Evolutionary conservation across 2,797 vertebrate genomes (phyloP).

Genomic region (Oreortyx pictus): DNA sequence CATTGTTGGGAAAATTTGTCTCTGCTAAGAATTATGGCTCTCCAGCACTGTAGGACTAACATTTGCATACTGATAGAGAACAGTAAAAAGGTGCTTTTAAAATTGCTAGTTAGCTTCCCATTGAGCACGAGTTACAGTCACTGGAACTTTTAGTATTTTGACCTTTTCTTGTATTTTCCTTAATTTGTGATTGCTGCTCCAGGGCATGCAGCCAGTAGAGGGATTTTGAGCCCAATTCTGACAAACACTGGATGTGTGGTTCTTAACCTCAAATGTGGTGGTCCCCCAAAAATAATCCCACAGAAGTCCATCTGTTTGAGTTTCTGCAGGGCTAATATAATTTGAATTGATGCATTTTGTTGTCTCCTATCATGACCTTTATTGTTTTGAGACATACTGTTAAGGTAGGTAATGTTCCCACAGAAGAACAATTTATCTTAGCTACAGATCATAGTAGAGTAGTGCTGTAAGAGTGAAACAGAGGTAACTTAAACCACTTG

Average conservation of each 20-base stretch:
- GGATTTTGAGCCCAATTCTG: neutral
- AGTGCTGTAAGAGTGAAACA: neutral
- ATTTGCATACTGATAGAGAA: slow-evolving; percentile 1
- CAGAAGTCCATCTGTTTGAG: neutral
- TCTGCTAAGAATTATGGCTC: neutral
- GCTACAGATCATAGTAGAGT: neutral
- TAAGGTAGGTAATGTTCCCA: neutral
- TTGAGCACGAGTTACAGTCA: neutral
- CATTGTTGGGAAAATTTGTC: neutral
- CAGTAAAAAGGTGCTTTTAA: neutral
- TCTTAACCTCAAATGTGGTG: neutral
- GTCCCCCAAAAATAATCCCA: neutral
- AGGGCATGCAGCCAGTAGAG: neutral
- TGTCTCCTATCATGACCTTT: neutral
- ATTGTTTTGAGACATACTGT: neutral
- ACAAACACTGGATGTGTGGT: neutral
- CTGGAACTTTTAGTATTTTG: slow-evolving; percentile 32
- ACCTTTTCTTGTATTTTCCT: slow-evolving; percentile 19
- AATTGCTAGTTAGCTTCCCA: slow-evolving; percentile 3
- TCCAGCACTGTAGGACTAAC: neutral
- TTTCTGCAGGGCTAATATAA: neutral
- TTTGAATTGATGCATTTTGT: neutral
- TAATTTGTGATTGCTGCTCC: neutral
- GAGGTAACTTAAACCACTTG: neutral
- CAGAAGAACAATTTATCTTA: neutral